These are phyloP conservation scores for Probaryconus sp. DNA, from an alignment of 1,140 invertebrate genomes.

Conservation along the genomic window DNA sequence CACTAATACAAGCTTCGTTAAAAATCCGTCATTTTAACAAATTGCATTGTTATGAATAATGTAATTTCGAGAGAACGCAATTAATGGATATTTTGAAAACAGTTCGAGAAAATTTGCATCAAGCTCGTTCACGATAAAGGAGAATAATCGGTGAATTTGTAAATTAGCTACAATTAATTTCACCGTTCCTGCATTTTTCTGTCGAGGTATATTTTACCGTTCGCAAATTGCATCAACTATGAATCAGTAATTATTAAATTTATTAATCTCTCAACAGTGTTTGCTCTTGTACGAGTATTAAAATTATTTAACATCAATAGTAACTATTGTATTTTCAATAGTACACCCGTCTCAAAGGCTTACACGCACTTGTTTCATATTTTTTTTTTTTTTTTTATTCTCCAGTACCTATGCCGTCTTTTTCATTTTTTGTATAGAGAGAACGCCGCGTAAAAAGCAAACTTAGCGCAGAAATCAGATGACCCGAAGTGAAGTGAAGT, in stretches of 20 bases:
- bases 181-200: conserved; percentile 45
- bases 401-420: conserved; percentile 24
- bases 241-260: conserved; percentile 51
- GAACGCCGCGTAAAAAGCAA: conserved; percentile 31
- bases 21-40: no score
- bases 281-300: conserved; percentile 48
- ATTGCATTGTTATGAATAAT: no score
- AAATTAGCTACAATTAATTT: no score
- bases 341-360: conserved; percentile 33
- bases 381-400: no score
- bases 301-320: conserved; percentile 59
- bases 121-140: no score
- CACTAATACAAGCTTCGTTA: background rate
- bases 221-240: conserved; percentile 42
- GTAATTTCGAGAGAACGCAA: no score
- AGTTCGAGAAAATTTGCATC: no score
- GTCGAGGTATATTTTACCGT: conserved; percentile 32
- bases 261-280: conserved; percentile 50
- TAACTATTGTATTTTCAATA: conserved; percentile 57
- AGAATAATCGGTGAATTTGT: no score
- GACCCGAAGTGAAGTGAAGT: conserved; percentile 28
- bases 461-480: conserved; percentile 32
- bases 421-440: conserved; percentile 13
- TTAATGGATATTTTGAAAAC: no score
- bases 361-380: conserved; percentile 30